These are phyloP conservation scores for Glaucopsyche alexis DNA, from an alignment of 2,888 invertebrate genomes.

Conservation along the genomic window DNA sequence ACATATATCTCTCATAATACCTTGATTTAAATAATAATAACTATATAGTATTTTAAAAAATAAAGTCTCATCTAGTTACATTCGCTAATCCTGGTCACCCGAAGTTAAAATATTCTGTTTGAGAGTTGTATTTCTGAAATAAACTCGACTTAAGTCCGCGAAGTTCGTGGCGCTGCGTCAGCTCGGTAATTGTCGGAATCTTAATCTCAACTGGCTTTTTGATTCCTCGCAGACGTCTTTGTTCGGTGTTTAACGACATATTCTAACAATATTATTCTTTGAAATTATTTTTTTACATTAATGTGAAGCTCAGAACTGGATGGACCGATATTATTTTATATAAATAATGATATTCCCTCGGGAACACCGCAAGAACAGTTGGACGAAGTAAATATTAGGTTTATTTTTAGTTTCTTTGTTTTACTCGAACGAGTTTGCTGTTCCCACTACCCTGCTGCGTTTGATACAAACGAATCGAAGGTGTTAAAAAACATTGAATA, in stretches of 20 bases:
- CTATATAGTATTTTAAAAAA: no score
- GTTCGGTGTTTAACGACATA: background rate
- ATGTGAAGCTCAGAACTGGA: background rate
- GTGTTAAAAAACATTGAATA: no score
- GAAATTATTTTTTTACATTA: background rate
- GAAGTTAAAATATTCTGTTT: slow-evolving; percentile 50
- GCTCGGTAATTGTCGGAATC: slow-evolving; percentile 35
- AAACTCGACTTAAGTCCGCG: slow-evolving; percentile 46
- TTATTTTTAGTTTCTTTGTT: background rate
- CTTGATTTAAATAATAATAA: no score
- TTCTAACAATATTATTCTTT: background rate
- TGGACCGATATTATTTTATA: background rate
- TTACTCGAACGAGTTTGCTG: background rate
- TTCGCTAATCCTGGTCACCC: slow-evolving; percentile 35
- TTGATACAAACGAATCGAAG: background rate
- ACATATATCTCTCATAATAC: no score
- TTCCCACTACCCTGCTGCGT: background rate
- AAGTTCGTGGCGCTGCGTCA: slow-evolving; percentile 35
- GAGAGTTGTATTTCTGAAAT: slow-evolving; percentile 47
- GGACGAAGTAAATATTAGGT: background rate
- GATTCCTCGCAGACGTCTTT: slow-evolving; percentile 19
- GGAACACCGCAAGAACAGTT: background rate
- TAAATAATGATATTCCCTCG: background rate
- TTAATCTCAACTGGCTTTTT: slow-evolving; percentile 30
- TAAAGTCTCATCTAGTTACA: slow-evolving; percentile 36